Evolutionary conservation across 2,113 vertebrate species (phyloP).

Genomic region (Thamnophis sirtalis): DNA sequence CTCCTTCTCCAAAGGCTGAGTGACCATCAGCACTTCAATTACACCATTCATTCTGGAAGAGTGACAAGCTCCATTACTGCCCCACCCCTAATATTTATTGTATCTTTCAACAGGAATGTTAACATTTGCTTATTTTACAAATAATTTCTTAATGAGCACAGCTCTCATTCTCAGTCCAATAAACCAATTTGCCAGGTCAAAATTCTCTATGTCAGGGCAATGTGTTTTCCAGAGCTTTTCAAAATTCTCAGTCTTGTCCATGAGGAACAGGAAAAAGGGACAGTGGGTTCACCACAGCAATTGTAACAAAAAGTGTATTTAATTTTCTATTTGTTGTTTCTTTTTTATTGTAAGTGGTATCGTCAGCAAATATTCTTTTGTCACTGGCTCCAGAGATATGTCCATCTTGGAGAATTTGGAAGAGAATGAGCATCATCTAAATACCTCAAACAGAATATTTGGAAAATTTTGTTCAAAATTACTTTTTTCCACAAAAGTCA

Average conservation of each 20-base stretch:
- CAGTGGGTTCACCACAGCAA: not conserved
- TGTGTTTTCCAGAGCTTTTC: not conserved
- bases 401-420: not conserved
- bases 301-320: not conserved
- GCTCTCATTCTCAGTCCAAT: not conserved
- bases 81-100: not conserved
- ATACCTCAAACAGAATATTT: not conserved
- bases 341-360: not conserved
- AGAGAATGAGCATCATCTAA: not conserved
- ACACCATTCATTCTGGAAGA: not conserved
- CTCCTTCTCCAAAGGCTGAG: not conserved
- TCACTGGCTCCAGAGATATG: not conserved
- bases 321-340: not conserved
- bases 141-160: not conserved
- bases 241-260: not conserved
- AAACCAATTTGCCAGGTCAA: not conserved
- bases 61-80: not conserved
- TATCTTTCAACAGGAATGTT: not conserved
- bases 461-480: not conserved
- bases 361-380: not conserved
- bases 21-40: not conserved
- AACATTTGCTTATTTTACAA: not conserved
- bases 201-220: not conserved
- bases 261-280: not conserved
- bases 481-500: not conserved